Base-by-base conservation (phyloP, 2,888 invertebrate species). In the Chloroclystis v-ata region DNA sequence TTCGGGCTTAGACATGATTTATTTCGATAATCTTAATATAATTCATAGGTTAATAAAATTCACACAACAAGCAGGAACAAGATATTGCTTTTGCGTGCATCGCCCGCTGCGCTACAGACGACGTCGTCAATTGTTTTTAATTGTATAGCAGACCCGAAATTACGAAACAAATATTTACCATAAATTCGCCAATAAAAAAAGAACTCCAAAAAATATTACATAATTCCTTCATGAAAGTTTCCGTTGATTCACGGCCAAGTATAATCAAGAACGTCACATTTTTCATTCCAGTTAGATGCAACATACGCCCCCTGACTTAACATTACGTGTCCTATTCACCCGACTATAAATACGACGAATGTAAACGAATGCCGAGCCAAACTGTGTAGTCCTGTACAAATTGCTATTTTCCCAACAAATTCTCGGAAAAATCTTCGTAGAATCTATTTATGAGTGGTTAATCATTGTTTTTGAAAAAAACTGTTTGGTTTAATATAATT, bases 361-460 rank as follows among this genome's bases (percentile, higher is more conserved):
- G 67, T 55, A 69, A 67, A 57, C 64, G 69, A 33, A 71, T 75
- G 76, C 75, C 72, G 73, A 72, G 69, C 68, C 63, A 69, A 69
- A 71, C 60, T 67, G 67, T 65, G 75, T 68, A 72, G 58, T 63
- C 63, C 52, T 58, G 58, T 44, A 54, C 14, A 29, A 50, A 59
- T 47, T 57, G 38, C 46, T 45, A 51, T 59, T 59, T 35, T 59
- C 60, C 53, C 30, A 29, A 54, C 52, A 54, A 47, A 43, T 40
- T 55, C 47, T 40, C 28, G 37, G 45, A 52, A 57, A 52, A 47
- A 43, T 33, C 12, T 24, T 16, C 2, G 16, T 46, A 25, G 12
- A 24, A 24, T 49, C 32, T 55, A 49, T 49, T 52, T 53, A 48
- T 29, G 40, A 16, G 32, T 24, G 35, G 37, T n/a, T 38, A 14